phyloP scores from a whole-genome alignment of 1,140 invertebrate genomes.

The Cyrtorhinus lividipennis region DNA sequence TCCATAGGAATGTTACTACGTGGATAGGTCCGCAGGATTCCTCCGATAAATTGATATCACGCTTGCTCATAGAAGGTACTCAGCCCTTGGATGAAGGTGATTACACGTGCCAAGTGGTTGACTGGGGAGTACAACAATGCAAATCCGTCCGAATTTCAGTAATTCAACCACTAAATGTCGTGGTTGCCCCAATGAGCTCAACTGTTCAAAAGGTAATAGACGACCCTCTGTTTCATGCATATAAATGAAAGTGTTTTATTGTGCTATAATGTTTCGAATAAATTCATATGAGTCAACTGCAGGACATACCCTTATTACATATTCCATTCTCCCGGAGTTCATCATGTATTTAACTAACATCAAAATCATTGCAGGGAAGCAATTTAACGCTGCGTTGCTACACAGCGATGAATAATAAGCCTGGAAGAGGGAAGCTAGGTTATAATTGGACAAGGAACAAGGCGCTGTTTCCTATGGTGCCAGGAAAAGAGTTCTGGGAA shows the following conservation, averaged over 20 bases:
- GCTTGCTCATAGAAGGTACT: slow-evolving; percentile 46
- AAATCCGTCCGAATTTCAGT: slow-evolving; percentile 49
- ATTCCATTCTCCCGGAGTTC: neutral
- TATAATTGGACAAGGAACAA: slow-evolving; percentile 67
- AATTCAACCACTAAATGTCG: slow-evolving; percentile 47
- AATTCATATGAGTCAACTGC: neutral
- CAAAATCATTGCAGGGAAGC: slow-evolving; percentile 26
- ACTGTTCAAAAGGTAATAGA: slow-evolving; percentile 51
- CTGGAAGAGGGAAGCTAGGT: slow-evolving; percentile 44
- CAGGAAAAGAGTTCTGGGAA: slow-evolving; percentile 58
- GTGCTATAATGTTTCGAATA: neutral
- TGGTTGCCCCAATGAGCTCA: slow-evolving; percentile 53
- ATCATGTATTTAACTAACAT: neutral
- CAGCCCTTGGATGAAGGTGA: slow-evolving; percentile 49
- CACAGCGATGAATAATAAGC: slow-evolving; percentile 30
- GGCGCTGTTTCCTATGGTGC: slow-evolving; percentile 49
- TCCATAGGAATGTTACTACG: slow-evolving; percentile 33
- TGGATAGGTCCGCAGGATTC: slow-evolving; percentile 39
- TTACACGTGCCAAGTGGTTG: slow-evolving; percentile 57
- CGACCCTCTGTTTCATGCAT: neutral
- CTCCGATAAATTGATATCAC: slow-evolving; percentile 47
- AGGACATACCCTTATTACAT: neutral
- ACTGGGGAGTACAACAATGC: slow-evolving; percentile 57
- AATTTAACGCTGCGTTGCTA: slow-evolving; percentile 32
- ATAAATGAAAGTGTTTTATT: neutral